Conservation (phyloP, 1,140 invertebrate species). For the Leptinotarsa undecemlineata region DNA sequence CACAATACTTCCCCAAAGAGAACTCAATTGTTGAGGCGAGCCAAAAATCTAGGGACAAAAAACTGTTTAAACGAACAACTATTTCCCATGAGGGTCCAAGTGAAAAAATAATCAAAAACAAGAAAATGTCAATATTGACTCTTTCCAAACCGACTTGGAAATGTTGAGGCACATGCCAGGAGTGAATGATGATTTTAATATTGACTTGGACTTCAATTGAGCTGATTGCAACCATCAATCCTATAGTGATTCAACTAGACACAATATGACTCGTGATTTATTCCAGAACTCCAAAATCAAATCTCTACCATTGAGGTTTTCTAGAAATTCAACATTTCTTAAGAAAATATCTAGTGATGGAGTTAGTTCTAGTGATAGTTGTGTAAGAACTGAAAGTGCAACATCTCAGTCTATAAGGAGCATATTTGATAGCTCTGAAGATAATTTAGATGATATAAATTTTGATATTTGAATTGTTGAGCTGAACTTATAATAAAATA, state of each 20-base stretch:
- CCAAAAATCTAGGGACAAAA: neutral
- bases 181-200: conserved; percentile 39
- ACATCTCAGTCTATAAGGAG: neutral
- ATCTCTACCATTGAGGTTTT: too few species aligned
- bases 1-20: neutral
- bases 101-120: conserved; percentile 14
- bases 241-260: too few species aligned
- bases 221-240: neutral
- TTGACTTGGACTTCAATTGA: conserved; percentile 29
- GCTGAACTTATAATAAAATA: neutral
- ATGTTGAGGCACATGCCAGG: conserved; percentile 37
- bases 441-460: neutral
- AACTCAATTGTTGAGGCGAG: neutral
- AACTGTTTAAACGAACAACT: neutral
- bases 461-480: conserved; percentile 4
- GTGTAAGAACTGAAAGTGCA: neutral
- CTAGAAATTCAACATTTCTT: too few species aligned
- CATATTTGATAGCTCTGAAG: neutral
- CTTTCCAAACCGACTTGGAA: conserved; percentile 22
- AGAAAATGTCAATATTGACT: neutral
- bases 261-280: too few species aligned
- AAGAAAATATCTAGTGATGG: too few species aligned
- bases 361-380: neutral
- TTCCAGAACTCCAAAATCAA: too few species aligned
- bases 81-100: neutral